A percentile compares a stretch with the other conserved stretches of the same genome.
phyloP scores from a whole-genome alignment of 2,113 vertebrate species.

The Tonatia bakeri region DNA sequence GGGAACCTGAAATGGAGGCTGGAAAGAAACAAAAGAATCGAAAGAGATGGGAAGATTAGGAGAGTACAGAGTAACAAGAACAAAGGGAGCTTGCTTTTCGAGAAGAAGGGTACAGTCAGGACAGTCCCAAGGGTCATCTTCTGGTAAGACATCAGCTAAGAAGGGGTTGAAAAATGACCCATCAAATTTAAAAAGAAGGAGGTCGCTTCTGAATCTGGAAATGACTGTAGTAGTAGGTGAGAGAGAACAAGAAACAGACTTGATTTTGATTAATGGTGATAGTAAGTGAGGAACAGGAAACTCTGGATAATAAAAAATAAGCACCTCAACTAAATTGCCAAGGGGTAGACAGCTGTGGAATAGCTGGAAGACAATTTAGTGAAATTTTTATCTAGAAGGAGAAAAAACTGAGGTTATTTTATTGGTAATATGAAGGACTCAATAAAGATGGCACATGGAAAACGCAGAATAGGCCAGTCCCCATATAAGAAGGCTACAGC shows the following conservation, averaged over 20 bases:
- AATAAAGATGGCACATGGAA: too few species aligned
- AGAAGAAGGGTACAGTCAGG: not conserved
- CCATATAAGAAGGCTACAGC: accelerated
- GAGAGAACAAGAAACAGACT: not conserved
- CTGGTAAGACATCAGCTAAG: not conserved
- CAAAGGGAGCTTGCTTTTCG: not conserved
- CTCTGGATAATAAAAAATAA: not conserved
- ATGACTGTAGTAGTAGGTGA: not conserved
- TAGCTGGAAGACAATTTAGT: not conserved
- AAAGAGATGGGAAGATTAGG: not conserved
- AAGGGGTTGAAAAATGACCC: not conserved
- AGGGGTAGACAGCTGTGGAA: too few species aligned
- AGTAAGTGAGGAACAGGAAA: not conserved
- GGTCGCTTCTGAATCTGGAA: not conserved
- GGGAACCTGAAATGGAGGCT: not conserved
- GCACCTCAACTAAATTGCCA: not conserved
- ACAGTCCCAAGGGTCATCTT: too few species aligned
- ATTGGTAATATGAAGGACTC: not conserved
- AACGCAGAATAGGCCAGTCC: accelerated
- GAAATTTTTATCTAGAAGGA: not conserved
- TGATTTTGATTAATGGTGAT: not conserved
- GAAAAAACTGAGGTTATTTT: not conserved
- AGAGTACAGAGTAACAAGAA: not conserved
- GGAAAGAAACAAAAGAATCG: too few species aligned
- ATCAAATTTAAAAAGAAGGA: not conserved